Base-by-base conservation (phyloP, 1,140 invertebrate species). In the Elysia chlorotica region DNA sequence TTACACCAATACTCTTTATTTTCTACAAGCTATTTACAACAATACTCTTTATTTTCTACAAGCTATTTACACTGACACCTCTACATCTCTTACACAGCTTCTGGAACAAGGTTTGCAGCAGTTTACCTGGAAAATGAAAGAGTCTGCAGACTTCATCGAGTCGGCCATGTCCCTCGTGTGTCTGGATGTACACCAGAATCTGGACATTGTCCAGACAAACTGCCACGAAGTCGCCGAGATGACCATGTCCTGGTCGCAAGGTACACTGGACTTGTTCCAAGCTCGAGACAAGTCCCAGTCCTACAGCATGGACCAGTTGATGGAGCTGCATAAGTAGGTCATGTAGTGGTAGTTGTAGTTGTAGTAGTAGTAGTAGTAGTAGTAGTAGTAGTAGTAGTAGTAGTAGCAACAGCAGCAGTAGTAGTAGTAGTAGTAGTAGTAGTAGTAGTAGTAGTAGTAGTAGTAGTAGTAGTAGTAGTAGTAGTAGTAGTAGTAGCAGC, bases 131-230 rank as follows among this genome's bases (percentile, higher is more conserved):
- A 86, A 82, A 71, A 87, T 83, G 78, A 83, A 85, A 63, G 86
- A 88, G 69, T 83, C 83, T 31, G 80, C 78, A 38, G 86, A 88
- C 73, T 88, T 87, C 67, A 86, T 87, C 25, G 86, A 88, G 70
- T 78, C 78, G 48, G 86, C 86, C 35, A 84, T 84, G 79, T 78
- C 84, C 1, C 71, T 87, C 2, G 83, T 88, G 2, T 85, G 84
- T 70, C 48, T 84, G 10, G 86, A 87, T 67, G 79, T 86, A 14
- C 81, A 85, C 70, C 82, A 83, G 74, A 87, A 84, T 65, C 79
- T 87, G 48, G 85, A 87, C 73, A 78, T 83, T 56, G 83, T 87
- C 33, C 86, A 88, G 76, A 83, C 82, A 23, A 85, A 86, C 71
- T 84, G 82, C 76, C 77, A 79, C n/a, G 82, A 84, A 48, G 82